Percentiles rank a stretch among this genome's conserved stretches.
phyloP scores from a whole-genome alignment of 1,140 invertebrate species.

The Tyrophagus putrescentiae region DNA sequence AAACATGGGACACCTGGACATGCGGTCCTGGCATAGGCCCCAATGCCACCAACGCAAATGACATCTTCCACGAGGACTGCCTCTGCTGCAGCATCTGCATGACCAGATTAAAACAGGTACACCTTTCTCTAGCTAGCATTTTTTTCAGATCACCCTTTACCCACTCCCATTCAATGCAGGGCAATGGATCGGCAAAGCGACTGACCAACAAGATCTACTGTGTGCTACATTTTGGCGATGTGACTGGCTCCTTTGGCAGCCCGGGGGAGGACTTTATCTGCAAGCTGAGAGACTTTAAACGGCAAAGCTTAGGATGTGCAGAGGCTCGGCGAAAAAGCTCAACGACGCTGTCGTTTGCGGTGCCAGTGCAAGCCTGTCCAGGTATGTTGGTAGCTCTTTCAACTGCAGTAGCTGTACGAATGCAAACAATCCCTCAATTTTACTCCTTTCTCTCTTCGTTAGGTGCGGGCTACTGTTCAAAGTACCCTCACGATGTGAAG shows the following conservation, averaged over 20 bases:
- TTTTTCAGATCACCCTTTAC: background rate
- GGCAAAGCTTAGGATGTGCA: slow-evolving; percentile 79
- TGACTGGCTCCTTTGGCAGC: slow-evolving; percentile 75
- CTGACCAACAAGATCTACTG: slow-evolving; percentile 73
- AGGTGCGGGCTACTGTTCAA: slow-evolving; percentile 74
- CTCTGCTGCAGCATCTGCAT: slow-evolving; percentile 73
- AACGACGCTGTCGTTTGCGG: slow-evolving; percentile 78
- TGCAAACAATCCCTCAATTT: slow-evolving; percentile 30
- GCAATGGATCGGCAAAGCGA: slow-evolving; percentile 70
- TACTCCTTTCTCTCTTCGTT: background rate
- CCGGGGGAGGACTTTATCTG: slow-evolving; percentile 74
- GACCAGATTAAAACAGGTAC: slow-evolving; percentile 59
- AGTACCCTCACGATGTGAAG: slow-evolving; percentile 75
- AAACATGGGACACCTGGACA: slow-evolving; percentile 33
- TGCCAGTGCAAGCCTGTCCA: slow-evolving; percentile 82
- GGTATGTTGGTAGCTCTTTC: slow-evolving; percentile 30
- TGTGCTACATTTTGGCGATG: slow-evolving; percentile 78
- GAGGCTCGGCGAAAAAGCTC: slow-evolving; percentile 69
- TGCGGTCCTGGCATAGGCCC: slow-evolving; percentile 10
- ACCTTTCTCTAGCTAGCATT: slow-evolving; percentile 37
- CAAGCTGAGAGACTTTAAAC: slow-evolving; percentile 83
- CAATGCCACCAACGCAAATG: slow-evolving; percentile 8
- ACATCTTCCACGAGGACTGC: slow-evolving; percentile 32
- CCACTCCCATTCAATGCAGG: slow-evolving; percentile 42
- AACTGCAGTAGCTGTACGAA: background rate